Evolutionary conservation across 2,113 vertebrate genomes (phyloP).

Genomic region (Chionodraco myersi): DNA sequence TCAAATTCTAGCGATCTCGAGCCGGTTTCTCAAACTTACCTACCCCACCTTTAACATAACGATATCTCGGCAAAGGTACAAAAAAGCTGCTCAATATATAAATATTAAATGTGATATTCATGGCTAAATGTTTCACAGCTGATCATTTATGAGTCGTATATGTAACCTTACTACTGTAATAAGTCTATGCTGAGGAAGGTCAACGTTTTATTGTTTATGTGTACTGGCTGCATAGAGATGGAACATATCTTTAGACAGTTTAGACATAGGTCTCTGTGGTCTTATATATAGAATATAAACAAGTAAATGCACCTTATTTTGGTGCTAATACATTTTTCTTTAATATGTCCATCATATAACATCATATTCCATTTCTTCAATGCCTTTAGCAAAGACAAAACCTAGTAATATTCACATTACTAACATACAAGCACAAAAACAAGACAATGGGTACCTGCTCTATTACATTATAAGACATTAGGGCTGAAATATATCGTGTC

Average conservation of each 20-base stretch:
- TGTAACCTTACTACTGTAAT: not conserved
- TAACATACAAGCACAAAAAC: slow-evolving; percentile 25
- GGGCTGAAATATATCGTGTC: too few relatives aligned
- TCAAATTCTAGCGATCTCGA: too few relatives aligned
- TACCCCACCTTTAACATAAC: too few relatives aligned
- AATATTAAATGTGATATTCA: too few relatives aligned
- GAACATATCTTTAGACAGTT: not conserved
- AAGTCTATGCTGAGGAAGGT: not conserved
- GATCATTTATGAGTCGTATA: not conserved
- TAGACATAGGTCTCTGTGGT: not conserved
- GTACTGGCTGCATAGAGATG: not conserved
- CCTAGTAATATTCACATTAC: not conserved
- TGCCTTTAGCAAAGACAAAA: slow-evolving; percentile 6
- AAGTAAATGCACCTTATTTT: not conserved
- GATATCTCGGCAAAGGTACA: not conserved
- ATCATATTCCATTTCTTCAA: not conserved
- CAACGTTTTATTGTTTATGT: not conserved
- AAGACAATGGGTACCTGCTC: slow-evolving; percentile 13
- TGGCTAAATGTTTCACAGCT: too few relatives aligned
- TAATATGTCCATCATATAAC: not conserved
- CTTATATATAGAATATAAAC: not conserved
- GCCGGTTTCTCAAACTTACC: too few relatives aligned
- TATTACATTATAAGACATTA: slow-evolving; percentile 47
- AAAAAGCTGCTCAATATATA: not conserved
- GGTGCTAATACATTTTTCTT: not conserved